Conservation (phyloP, 2,888 invertebrate genomes). For the Ctenicera cuprea region DNA sequence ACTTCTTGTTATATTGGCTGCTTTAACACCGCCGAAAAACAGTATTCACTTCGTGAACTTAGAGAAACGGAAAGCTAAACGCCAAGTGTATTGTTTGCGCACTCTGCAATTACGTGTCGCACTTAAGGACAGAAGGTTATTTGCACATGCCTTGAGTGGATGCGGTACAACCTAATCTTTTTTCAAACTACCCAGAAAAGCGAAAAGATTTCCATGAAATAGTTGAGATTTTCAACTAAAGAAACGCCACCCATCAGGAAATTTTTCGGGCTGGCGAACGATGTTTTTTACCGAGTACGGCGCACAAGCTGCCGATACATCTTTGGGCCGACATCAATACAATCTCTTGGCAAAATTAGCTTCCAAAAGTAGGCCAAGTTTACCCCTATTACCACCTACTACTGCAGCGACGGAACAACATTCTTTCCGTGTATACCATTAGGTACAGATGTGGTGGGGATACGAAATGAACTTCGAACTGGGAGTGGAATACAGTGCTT, state of each 20-base stretch:
- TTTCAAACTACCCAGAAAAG: neutral
- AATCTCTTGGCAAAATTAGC: neutral
- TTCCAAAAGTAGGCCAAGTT: neutral
- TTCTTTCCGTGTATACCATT: neutral
- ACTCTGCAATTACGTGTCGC: too few relatives aligned
- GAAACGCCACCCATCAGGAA: neutral
- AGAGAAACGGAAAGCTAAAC: neutral
- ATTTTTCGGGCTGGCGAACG: neutral
- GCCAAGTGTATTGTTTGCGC: neutral
- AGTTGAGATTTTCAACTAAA: neutral
- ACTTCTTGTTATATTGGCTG: neutral
- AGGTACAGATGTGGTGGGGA: neutral
- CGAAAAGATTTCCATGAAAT: neutral
- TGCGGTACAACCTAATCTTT: neutral
- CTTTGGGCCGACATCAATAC: neutral
- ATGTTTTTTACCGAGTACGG: too few relatives aligned
- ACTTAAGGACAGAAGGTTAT: neutral
- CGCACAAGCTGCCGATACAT: neutral
- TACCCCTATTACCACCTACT: neutral
- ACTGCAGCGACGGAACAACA: neutral
- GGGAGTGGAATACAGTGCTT: too few relatives aligned
- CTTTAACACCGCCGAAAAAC: neutral
- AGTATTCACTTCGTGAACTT: neutral
- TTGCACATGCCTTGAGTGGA: neutral
- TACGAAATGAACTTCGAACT: neutral